phyloP scores from a whole-genome alignment of 2,113 vertebrate species.

The Coptodon bakossiorum region DNA sequence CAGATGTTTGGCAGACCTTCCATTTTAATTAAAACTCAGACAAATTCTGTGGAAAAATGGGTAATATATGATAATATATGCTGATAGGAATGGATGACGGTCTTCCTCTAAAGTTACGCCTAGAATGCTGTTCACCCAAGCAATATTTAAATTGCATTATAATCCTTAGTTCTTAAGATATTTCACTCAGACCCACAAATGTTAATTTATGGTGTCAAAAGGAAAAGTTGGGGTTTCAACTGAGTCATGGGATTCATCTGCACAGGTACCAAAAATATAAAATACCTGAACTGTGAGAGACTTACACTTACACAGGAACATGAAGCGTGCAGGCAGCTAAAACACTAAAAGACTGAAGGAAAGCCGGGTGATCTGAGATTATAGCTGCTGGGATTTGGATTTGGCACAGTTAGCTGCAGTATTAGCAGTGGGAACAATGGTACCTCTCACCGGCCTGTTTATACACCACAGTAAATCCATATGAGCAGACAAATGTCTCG shows the following conservation, averaged over 20 bases:
- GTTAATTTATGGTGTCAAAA: background rate
- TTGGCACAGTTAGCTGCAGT: conserved; percentile 8
- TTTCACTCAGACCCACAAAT: background rate
- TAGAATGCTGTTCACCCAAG: background rate
- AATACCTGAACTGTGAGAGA: background rate
- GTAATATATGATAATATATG: background rate
- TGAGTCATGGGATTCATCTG: background rate
- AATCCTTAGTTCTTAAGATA: background rate
- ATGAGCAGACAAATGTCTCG: conserved; percentile 28
- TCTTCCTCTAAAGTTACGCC: background rate
- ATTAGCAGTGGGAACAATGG: conserved; percentile 64
- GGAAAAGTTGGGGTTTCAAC: background rate
- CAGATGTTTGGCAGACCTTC: background rate
- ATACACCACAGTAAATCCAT: conserved; percentile 59
- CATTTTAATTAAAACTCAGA: background rate
- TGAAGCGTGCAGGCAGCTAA: background rate
- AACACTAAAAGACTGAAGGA: background rate
- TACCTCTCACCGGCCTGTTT: conserved; percentile 56
- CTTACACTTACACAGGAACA: background rate
- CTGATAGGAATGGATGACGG: background rate
- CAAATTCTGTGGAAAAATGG: background rate
- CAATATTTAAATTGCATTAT: background rate
- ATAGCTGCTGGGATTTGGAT: conserved; percentile 45
- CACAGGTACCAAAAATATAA: background rate
- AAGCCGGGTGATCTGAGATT: conserved; percentile 10